Evolutionary conservation across 2,888 invertebrate genomes (phyloP), one percentile per base, ranked within the genome.

Genomic region (Eueremaeus valkanovi): DNA sequence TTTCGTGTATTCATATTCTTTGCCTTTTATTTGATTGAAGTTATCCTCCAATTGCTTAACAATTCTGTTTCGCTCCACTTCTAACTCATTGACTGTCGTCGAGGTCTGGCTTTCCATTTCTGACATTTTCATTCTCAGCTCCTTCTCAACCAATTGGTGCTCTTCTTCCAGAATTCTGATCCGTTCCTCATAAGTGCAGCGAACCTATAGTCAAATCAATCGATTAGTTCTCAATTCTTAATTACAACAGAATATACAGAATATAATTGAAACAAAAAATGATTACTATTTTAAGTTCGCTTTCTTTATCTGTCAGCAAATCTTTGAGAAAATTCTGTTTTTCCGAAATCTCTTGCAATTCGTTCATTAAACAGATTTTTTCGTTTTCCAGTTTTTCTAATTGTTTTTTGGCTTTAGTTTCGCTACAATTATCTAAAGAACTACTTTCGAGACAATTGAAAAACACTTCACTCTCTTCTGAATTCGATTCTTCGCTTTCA

Each of bases 71-170:
- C 76, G 66, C 29, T 79, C 78, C 33, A 76, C 76, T n/a, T 75
- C 75, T 21, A 79, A 68, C 13, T 74, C 77, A 58, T 70, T 75
- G 9, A 78, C 78, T 18, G 79, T 76, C 11, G 75, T 51, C 11
- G 75, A 74, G 11, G 79, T 77, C 24, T 74, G 75, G 42, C 76
- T 76, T 45, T 79, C 79, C 76, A 79, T 79, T 40, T 77, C 73
- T 51, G 73, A 49, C 45, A 79, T 75, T 40, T 78, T 78, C 24
- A 73, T 55, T 51, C 77, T 75, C 21, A 79, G 55, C 58, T 78
- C 79, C 24, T 75, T 76, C 72, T 79, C 79, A 33, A 79, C 63
- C 8, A 74, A 27, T 24, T 74, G 72, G 40, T 79, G 77, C 21
- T 76, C 77, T 75, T 79, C 78, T 61, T 77, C 76, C 0, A 70